Percentiles rank a stretch among this genome's conserved stretches.
Conservation (phyloP, 2,797 vertebrate species). For the Spinus olivaceus region DNA sequence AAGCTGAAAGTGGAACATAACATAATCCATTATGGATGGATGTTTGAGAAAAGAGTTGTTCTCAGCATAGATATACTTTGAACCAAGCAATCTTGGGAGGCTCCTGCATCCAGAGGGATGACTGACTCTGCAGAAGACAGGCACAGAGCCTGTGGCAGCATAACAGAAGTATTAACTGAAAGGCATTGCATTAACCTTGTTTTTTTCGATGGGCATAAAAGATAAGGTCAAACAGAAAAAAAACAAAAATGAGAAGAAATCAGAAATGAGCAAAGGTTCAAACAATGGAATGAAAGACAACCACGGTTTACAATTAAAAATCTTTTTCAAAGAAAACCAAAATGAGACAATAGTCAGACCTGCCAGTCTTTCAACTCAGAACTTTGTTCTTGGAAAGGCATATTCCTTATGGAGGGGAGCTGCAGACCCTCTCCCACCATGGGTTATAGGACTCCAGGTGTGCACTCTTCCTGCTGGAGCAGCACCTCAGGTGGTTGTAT, state of each 20-base stretch:
- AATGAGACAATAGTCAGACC: background rate
- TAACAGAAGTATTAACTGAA: background rate
- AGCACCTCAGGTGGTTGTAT: background rate
- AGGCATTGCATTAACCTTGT: background rate
- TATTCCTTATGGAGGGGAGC: background rate
- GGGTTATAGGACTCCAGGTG: background rate
- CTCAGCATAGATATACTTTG: slow-evolving; percentile 16
- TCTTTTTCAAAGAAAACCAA: background rate
- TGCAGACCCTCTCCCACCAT: background rate
- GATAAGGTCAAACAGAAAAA: background rate
- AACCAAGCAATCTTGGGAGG: background rate
- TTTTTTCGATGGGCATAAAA: background rate
- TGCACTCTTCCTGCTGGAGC: background rate
- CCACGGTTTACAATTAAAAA: background rate
- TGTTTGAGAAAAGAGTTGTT: slow-evolving; percentile 23
- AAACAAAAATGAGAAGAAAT: background rate
- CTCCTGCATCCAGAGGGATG: background rate
- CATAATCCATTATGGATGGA: slow-evolving; percentile 42
- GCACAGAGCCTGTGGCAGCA: background rate
- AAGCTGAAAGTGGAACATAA: slow-evolving; percentile 28
- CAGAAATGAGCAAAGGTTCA: background rate
- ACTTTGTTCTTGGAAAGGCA: background rate
- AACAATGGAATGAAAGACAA: background rate
- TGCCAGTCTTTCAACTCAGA: background rate
- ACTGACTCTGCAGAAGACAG: background rate